phyloP scores from a whole-genome alignment of 2,888 invertebrate species.

The Julus scandinavius region DNA sequence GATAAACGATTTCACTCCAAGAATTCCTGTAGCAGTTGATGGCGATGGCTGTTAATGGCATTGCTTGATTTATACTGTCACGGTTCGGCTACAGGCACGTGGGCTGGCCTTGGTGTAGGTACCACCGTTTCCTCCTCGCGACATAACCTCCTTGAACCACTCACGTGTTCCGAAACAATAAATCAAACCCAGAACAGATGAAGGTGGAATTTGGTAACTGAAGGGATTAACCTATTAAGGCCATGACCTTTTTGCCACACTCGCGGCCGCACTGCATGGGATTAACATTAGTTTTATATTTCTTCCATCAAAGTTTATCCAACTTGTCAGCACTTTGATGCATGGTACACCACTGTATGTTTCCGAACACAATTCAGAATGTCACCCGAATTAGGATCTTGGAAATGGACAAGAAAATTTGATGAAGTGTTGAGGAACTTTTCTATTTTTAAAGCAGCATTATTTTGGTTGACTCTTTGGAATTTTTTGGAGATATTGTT shows the following conservation, averaged over 20 bases:
- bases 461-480: no score
- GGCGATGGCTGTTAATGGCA: constrained; percentile 1
- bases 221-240: constrained; percentile 19
- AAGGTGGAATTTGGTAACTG: constrained; percentile 1
- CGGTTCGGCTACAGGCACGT: constrained; percentile 2
- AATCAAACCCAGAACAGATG: not conserved
- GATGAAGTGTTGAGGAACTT: no score
- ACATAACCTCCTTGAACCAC: not conserved
- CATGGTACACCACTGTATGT: not conserved
- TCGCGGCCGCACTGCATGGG: not conserved
- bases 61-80: not conserved
- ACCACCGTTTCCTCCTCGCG: not conserved
- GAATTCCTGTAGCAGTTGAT: not conserved
- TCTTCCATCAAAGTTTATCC: not conserved
- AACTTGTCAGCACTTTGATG: not conserved
- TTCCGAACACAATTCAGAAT: not conserved
- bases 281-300: not conserved
- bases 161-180: not conserved
- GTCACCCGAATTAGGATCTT: no score
- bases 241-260: not conserved
- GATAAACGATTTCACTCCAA: constrained; percentile 33
- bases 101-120: not conserved
- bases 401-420: no score
- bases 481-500: no score
- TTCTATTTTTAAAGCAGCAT: no score